Conservation (phyloP, 2,888 invertebrate genomes). For the Camponotus fellah region DNA sequence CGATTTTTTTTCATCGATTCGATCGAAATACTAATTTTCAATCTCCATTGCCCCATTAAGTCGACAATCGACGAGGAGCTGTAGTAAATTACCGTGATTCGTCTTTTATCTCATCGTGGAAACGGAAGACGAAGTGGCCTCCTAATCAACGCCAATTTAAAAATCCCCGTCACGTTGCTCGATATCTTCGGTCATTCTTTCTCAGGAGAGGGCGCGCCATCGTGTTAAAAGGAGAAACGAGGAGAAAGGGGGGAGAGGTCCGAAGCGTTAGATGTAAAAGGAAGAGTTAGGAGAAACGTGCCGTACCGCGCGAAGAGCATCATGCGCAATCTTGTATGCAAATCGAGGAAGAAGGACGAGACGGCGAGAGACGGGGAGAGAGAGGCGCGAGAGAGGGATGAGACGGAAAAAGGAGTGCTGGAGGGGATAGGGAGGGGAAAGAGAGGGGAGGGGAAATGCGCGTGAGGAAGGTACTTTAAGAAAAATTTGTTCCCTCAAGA, state of each 20-base stretch:
- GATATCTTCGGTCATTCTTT: constrained; percentile 74
- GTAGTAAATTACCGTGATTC: constrained; percentile 48
- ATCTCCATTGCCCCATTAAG: constrained; percentile 30
- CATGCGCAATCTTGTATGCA: constrained; percentile 75
- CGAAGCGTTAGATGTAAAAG: constrained; percentile 4
- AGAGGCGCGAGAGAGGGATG: not conserved
- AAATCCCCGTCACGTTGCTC: constrained; percentile 78
- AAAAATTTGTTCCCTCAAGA: constrained; percentile 77
- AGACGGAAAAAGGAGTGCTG: constrained; percentile 21
- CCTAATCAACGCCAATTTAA: constrained; percentile 64
- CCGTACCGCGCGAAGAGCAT: constrained; percentile 71
- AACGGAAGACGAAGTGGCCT: constrained; percentile 39
- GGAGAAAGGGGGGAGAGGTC: constrained; percentile 28
- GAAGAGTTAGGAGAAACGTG: constrained; percentile 65
- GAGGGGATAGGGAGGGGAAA: not conserved
- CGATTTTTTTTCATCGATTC: not conserved
- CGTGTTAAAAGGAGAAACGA: constrained; percentile 40
- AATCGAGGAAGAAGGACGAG: constrained; percentile 62
- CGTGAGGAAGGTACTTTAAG: constrained; percentile 54
- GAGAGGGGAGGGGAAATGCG: constrained; percentile 11
- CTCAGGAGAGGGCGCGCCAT: constrained; percentile 31
- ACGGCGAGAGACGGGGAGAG: not conserved
- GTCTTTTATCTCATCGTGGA: constrained; percentile 39
- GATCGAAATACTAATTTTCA: constrained; percentile 51
- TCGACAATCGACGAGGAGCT: not conserved